A percentile compares a stretch with the other conserved stretches of the same genome.
Evolutionary conservation across 35 echinoderm and acorn worm species (phyloP).

Genomic region (Hemicentrotus pulcherrimus): DNA sequence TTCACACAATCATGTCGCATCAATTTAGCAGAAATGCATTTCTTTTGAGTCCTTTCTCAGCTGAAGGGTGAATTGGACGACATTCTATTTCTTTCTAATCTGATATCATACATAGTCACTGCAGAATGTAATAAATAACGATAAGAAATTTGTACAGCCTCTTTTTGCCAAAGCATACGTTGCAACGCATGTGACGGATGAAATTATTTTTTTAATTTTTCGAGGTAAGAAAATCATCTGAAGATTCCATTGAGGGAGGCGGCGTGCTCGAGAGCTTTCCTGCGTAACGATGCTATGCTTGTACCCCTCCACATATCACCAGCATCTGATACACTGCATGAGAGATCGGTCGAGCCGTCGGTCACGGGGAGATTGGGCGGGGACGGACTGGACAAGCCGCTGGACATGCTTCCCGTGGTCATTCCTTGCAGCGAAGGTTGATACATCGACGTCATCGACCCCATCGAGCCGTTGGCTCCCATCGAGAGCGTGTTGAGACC

Average conservation of each 20-base stretch:
- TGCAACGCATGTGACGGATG: not conserved
- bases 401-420: conserved; percentile 58
- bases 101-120: conserved; percentile 25
- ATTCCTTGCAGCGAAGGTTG: conserved; percentile 86
- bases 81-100: conserved; percentile 23
- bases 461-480: conserved; percentile 77
- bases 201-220: not conserved
- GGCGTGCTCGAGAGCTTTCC: conserved; percentile 95
- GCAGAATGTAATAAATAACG: conserved; percentile 26
- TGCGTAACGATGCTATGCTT: conserved; percentile 93
- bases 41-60: conserved; percentile 1
- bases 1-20: not conserved
- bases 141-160: conserved; percentile 39
- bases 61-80: not conserved
- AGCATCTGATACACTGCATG: conserved; percentile 68
- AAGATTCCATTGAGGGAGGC: conserved; percentile 96
- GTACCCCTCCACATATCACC: conserved; percentile 97
- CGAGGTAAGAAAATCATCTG: conserved; percentile 66
- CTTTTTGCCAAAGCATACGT: not conserved
- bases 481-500: conserved; percentile 72
- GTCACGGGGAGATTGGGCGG: conserved; percentile 63
- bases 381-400: conserved; percentile 66
- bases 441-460: conserved; percentile 95
- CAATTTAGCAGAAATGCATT: not conserved
- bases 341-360: conserved; percentile 63